A percentile compares a stretch with the other conserved stretches of the same genome.
These are phyloP conservation scores for Plecturocebus donacophilus DNA, from an alignment of 2,113 vertebrate species.

Conservation along the genomic window DNA sequence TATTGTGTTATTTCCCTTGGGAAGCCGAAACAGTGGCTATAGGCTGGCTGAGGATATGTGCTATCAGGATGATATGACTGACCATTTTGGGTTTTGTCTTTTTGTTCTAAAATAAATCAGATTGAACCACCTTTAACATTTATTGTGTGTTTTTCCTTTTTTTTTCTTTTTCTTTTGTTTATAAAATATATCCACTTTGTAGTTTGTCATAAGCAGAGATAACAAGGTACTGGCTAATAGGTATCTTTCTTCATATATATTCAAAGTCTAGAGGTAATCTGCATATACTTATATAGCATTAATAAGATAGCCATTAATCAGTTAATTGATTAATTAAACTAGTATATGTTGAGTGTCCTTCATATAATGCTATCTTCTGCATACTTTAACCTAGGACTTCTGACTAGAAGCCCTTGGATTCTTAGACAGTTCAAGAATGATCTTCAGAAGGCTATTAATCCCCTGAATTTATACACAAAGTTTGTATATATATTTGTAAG, in stretches of 20 bases:
- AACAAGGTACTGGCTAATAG: neutral
- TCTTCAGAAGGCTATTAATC: neutral
- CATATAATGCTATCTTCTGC: neutral
- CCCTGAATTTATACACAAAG: neutral
- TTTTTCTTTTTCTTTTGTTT: neutral
- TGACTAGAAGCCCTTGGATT: neutral
- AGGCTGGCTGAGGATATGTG: neutral
- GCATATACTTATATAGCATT: neutral
- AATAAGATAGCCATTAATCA: neutral
- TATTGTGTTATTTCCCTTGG: conserved; percentile 24
- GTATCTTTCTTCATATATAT: neutral
- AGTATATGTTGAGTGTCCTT: neutral
- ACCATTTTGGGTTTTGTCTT: neutral
- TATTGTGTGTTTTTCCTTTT: neutral
- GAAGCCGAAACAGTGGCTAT: neutral
- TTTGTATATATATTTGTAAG: neutral
- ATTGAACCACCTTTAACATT: neutral
- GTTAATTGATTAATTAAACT: neutral
- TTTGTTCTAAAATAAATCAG: conserved; percentile 3
- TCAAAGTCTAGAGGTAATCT: neutral
- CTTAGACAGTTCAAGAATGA: neutral
- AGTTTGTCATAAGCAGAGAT: neutral
- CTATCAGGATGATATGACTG: neutral
- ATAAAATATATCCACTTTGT: neutral
- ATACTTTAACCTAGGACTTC: neutral